These are phyloP conservation scores for Tamias sibiricus DNA, from an alignment of 2,113 vertebrate species.

Conservation along the genomic window DNA sequence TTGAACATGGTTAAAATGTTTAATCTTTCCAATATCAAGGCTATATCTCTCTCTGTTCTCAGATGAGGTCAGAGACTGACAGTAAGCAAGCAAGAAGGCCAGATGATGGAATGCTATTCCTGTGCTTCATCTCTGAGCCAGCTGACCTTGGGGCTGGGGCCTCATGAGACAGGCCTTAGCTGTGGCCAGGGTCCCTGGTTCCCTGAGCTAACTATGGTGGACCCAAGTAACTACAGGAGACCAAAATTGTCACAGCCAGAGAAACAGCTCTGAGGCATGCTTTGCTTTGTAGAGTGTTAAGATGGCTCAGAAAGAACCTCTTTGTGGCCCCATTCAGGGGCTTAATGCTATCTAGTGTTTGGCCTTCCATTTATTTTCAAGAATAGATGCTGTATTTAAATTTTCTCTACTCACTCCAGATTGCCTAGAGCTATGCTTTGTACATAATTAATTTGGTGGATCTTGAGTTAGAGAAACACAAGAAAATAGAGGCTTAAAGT, in stretches of 20 bases:
- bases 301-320: not conserved
- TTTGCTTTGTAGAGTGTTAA: not conserved
- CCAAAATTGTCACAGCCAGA: too few species aligned
- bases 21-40: not conserved
- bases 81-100: not conserved
- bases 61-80: not conserved
- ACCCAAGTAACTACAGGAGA: not conserved
- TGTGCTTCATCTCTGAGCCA: not conserved
- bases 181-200: not conserved
- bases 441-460: not conserved
- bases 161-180: not conserved
- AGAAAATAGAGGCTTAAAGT: not conserved
- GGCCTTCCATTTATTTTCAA: not conserved
- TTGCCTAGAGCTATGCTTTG: too few species aligned
- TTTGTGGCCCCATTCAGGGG: not conserved
- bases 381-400: not conserved
- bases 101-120: not conserved
- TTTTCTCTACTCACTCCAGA: not conserved
- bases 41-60: not conserved
- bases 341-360: not conserved
- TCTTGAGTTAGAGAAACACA: not conserved
- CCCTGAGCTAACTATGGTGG: not conserved
- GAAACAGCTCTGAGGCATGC: accelerated
- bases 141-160: not conserved
- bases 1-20: not conserved